These are phyloP conservation scores for Sylvicola fuscatus DNA, from an alignment of 2,888 invertebrate species.

Conservation along the genomic window DNA sequence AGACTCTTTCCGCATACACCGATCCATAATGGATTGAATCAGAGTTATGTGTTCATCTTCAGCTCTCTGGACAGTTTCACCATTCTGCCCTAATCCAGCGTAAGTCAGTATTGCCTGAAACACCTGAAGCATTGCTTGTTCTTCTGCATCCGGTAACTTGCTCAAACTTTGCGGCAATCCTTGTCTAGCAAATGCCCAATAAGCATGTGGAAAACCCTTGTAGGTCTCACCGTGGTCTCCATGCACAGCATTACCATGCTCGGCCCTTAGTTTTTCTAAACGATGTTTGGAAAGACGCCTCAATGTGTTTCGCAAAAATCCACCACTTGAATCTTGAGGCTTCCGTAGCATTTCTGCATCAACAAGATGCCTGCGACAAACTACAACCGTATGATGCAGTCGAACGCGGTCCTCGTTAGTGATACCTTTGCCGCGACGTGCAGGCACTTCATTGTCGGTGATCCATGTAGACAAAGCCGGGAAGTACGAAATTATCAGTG, in stretches of 20 bases:
- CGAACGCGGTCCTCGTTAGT: constrained; percentile 77
- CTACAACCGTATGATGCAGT: constrained; percentile 68
- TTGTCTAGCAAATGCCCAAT: constrained; percentile 79
- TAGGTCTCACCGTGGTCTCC: constrained; percentile 57
- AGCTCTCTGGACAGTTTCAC: constrained; percentile 42
- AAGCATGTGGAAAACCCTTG: constrained; percentile 67
- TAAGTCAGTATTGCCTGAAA: constrained; percentile 80
- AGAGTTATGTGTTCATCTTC: constrained; percentile 78
- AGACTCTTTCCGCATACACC: constrained; percentile 76
- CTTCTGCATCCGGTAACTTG: constrained; percentile 65
- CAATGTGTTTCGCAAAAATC: constrained; percentile 72
- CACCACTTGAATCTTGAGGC: constrained; percentile 65
- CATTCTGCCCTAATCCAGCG: constrained; percentile 58
- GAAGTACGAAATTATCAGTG: constrained; percentile 79
- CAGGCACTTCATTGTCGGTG: constrained; percentile 47
- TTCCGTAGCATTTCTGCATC: constrained; percentile 66
- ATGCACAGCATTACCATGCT: constrained; percentile 37
- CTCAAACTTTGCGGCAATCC: constrained; percentile 64
- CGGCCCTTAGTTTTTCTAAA: constrained; percentile 51
- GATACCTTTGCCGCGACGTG: constrained; percentile 42
- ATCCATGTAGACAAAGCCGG: constrained; percentile 67
- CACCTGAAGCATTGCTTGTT: constrained; percentile 68
- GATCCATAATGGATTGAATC: constrained; percentile 74
- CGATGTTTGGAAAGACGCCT: constrained; percentile 70
- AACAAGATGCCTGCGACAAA: constrained; percentile 61